phyloP scores from a whole-genome alignment of 2,113 vertebrate genomes.

The Phyllopteryx taeniolatus region DNA sequence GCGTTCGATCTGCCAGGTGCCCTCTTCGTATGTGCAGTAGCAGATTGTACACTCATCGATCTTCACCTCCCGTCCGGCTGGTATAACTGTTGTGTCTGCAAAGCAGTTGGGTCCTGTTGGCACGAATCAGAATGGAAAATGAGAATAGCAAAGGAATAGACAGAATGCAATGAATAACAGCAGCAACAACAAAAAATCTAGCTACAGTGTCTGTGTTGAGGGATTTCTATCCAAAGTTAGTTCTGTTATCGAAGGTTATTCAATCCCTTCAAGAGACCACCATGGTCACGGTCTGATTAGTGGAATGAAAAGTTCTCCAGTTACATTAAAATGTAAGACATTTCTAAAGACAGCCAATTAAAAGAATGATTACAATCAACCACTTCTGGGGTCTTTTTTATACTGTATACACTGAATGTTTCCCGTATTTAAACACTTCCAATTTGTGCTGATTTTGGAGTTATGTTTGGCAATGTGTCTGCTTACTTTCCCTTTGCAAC shows the following conservation, averaged over 20 bases:
- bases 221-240: not conserved
- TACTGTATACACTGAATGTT: too few species aligned
- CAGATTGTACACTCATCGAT: conserved; percentile 96
- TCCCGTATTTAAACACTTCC: too few species aligned
- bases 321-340: not conserved
- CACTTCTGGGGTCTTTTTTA: not conserved
- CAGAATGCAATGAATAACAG: not conserved
- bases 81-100: conserved; percentile 90
- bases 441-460: too few species aligned
- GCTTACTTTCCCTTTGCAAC: too few species aligned
- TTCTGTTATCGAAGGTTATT: not conserved
- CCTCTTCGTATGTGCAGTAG: conserved; percentile 97
- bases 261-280: not conserved
- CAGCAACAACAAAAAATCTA: not conserved
- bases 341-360: not conserved
- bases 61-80: conserved; percentile 93
- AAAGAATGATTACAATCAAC: not conserved
- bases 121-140: conserved; percentile 23
- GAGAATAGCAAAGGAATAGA: not conserved
- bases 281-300: not conserved
- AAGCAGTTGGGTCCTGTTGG: conserved; percentile 93
- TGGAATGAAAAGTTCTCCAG: not conserved
- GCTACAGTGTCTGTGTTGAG: not conserved
- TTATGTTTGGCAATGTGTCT: too few species aligned
- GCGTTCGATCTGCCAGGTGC: conserved; percentile 92